phyloP scores from a whole-genome alignment of 2,888 invertebrate genomes.

The Phengaris alcon region DNA sequence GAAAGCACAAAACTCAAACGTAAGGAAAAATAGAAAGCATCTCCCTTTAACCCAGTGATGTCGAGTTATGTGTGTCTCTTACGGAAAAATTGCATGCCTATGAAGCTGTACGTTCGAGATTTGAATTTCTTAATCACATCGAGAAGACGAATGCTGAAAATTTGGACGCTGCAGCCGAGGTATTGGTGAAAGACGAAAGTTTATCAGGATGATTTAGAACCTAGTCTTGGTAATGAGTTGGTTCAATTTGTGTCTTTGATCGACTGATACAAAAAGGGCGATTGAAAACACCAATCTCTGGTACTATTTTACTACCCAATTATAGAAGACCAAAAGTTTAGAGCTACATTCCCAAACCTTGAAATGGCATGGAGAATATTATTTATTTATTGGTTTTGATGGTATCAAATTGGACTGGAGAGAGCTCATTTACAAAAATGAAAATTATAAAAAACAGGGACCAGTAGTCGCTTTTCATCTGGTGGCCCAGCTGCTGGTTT shows the following conservation, averaged over 20 bases:
- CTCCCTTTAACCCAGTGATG: too few relatives aligned
- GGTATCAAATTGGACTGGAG: slow-evolving; percentile 29
- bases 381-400: slow-evolving; percentile 29
- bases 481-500: too few relatives aligned
- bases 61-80: too few relatives aligned
- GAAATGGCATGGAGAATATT: slow-evolving; percentile 23
- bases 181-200: not conserved
- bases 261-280: too few relatives aligned
- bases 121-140: not conserved
- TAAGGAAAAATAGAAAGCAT: too few relatives aligned
- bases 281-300: too few relatives aligned
- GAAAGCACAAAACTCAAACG: too few relatives aligned
- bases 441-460: not conserved
- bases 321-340: slow-evolving; percentile 27
- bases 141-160: slow-evolving; percentile 11
- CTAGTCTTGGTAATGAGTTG: slow-evolving; percentile 33
- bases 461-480: too few relatives aligned
- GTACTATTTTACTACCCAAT: not conserved
- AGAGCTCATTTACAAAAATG: slow-evolving; percentile 25
- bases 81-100: not conserved
- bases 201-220: slow-evolving; percentile 30
- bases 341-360: slow-evolving; percentile 29
- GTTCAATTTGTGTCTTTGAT: slow-evolving; percentile 32
- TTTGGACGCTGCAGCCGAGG: slow-evolving; percentile 5
- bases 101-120: slow-evolving; percentile 18